Evolutionary conservation across 2,888 invertebrate genomes (phyloP), one percentile per base, ranked within the genome.

Genomic region (Agelastica alni): DNA sequence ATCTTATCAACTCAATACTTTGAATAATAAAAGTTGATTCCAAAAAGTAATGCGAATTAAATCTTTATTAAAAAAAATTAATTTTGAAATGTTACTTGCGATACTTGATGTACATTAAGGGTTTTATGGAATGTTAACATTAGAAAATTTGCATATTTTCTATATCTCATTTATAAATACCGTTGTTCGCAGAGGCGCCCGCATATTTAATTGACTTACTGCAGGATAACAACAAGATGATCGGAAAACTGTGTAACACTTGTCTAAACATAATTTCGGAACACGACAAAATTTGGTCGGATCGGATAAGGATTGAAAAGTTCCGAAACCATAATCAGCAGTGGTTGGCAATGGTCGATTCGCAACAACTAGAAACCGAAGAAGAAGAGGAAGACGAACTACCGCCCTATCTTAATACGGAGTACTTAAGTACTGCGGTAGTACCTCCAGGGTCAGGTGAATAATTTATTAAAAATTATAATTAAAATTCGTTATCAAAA

Each of bases 321-420:
- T 99, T 98, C 78, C 86, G 95, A n/a, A 94, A 94, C 78, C 96
- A 98, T 78, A 99, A 99, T 77, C 92, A 93, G 0, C 96, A 98
- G 74, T 99, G 98, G 98, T 79, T 99, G 63, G 93, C 95, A 69
- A 96, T 97, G 89, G 93, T 98, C 30, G 94, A 96, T 77, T 81
- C 81, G 55, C 84, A 84, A 58, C 80, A 81, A 56, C 66, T 77
- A 32, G 74, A 74, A 28, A 72, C 71, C 1, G 75, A 75, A 41
- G 59, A 81, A 37, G 87, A 86, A 62, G 81, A 78, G 37, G 87
- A 87, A 63, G 83, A 84, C 60, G 87, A 86, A 68, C 76, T 89
- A 64, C 88, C 89, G 54, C 87, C 88, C 1, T 89, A 88, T 77
- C 81, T 89, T 62, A 86, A 86, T 66, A 87, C 87, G 9, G 89